Base-by-base conservation (phyloP, 2,888 invertebrate species). In the Mythimna impura region DNA sequence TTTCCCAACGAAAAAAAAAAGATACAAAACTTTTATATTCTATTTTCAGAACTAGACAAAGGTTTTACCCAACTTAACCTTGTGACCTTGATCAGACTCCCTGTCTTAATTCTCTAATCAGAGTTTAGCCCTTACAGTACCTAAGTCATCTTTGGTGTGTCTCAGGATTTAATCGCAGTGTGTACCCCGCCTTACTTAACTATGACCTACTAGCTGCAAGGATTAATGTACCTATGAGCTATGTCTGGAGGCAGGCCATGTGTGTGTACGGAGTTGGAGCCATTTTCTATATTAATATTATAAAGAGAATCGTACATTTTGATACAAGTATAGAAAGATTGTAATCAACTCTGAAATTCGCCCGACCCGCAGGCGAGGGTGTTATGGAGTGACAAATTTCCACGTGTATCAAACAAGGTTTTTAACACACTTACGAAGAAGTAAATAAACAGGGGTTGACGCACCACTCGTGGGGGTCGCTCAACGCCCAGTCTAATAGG, bases 151-250 rank as follows among this genome's bases (percentile, higher is more conserved):
- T 61, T 67, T 62, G 54, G 34, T 58, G 20, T 43, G 84, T 71
- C 52, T 47, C 55, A 47, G 30, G 66, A 55, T 63, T 74, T 80
- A 80, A 80, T 83, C 66, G 63, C 55, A 36, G 55, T 80, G 75
- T 79, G 65, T 68, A 22, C 55, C 50, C 60, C 22, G 64, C 67
- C 79, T 73, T 43, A 68, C 78, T 82, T 66, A 70, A 72, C 82
- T 78, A 66, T 85, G 47, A 47, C 47, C 47, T 47, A 47, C 17
- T 78, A 85, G 83, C 63, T 65, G 69, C 61, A 22, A 67, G 61
- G 85, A 81, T 82, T 85, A 82, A 70, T 82, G 69, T 73, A n/a
- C 36, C 43, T 52, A 52, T 3, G 50, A n/a, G n/a, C 57, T 34
- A 67, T 66, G 65, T 81, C 76, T 76, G 54, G 10, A 81, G 67